phyloP scores from a whole-genome alignment of 2,797 vertebrate species.

The Oryzias sinensis region DNA sequence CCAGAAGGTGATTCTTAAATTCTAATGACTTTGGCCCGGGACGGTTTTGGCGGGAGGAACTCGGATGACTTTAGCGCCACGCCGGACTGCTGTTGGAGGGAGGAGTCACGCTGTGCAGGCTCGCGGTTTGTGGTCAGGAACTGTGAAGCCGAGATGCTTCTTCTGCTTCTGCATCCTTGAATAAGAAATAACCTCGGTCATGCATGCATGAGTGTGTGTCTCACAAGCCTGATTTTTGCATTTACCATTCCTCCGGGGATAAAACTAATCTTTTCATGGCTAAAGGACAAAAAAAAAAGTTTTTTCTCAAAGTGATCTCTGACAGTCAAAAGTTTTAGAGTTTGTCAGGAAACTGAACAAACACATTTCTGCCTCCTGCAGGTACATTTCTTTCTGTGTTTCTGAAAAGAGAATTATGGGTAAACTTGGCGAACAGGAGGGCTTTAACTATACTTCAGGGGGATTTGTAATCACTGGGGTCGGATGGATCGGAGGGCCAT shows the following conservation, averaged over 20 bases:
- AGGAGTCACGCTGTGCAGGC: slow-evolving; percentile 36
- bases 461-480: too few relatives aligned
- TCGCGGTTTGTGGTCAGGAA: slow-evolving; percentile 15
- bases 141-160: slow-evolving; percentile 35
- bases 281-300: too few relatives aligned
- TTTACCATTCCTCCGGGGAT: slow-evolving; percentile 24
- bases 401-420: too few relatives aligned
- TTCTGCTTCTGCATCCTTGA: slow-evolving; percentile 29
- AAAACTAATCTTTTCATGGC: slow-evolving; percentile 1
- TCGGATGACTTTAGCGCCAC: slow-evolving; percentile 19
- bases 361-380: too few relatives aligned
- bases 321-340: too few relatives aligned
- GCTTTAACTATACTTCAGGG: too few relatives aligned
- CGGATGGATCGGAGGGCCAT: too few relatives aligned
- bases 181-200: slow-evolving; percentile 14
- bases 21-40: slow-evolving; percentile 32
- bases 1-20: slow-evolving; percentile 36
- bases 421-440: too few relatives aligned
- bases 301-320: too few relatives aligned
- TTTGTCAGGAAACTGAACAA: too few relatives aligned
- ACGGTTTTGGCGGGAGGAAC: slow-evolving; percentile 19
- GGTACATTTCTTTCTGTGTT: too few relatives aligned
- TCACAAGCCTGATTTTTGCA: slow-evolving; percentile 15
- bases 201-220: slow-evolving; percentile 8
- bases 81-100: slow-evolving; percentile 37